Evolutionary conservation across 53 echinoderm and acorn worm genomes (phyloP).

Genomic region (Temnopleurus reevesii): DNA sequence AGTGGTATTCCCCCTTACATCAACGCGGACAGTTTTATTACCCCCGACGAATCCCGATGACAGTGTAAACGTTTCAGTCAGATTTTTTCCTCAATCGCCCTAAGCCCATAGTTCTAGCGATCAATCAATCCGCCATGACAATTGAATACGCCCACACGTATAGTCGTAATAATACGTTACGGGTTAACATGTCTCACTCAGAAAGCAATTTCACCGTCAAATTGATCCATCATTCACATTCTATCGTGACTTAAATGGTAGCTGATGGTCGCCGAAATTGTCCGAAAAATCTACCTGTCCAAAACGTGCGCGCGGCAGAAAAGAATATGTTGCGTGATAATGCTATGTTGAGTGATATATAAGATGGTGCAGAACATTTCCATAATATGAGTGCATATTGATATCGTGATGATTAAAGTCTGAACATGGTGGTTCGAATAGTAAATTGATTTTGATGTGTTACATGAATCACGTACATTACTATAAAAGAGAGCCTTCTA

Average conservation of each 20-base stretch:
- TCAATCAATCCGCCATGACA: conserved; percentile 2
- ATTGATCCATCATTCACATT: conserved; percentile 18
- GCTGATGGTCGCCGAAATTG: background rate
- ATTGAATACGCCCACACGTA: background rate
- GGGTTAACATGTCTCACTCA: background rate
- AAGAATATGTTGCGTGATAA: too few species aligned
- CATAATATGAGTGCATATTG: too few species aligned
- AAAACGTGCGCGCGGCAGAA: too few species aligned
- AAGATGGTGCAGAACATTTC: too few species aligned
- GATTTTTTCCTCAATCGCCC: background rate
- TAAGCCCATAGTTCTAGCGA: background rate
- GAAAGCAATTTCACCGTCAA: conserved; percentile 15
- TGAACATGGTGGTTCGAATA: too few species aligned
- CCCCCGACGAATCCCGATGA: background rate
- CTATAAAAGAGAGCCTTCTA: too few species aligned
- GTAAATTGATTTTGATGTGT: too few species aligned
- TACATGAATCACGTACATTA: too few species aligned
- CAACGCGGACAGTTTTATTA: conserved; percentile 1
- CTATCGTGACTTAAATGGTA: background rate
- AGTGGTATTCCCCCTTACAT: background rate
- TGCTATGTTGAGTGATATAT: too few species aligned
- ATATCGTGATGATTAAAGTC: too few species aligned
- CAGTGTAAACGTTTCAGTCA: background rate
- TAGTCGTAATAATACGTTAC: background rate
- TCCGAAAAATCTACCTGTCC: background rate